These are phyloP conservation scores for Octodonta nipae DNA, from an alignment of 2,888 invertebrate genomes.

Conservation along the genomic window DNA sequence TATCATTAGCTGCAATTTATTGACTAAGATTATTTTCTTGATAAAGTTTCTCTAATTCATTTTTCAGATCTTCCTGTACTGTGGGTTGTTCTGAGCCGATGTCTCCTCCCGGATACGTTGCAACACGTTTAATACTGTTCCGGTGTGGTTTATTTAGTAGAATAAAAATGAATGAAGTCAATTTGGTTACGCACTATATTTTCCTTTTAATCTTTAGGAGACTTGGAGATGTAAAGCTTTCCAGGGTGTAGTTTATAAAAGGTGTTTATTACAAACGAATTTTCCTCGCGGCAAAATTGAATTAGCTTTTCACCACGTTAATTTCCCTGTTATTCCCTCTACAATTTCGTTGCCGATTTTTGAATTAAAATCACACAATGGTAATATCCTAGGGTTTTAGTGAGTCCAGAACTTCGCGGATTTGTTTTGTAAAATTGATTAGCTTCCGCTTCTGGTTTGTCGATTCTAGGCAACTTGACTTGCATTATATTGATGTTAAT, in stretches of 20 bases:
- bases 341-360: neutral
- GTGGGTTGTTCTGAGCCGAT: neutral
- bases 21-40: neutral
- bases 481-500: neutral
- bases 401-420: no score
- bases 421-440: no score
- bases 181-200: neutral
- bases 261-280: neutral
- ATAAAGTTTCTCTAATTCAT: neutral
- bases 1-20: neutral
- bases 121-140: no score
- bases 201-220: neutral
- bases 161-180: neutral
- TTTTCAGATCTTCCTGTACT: neutral
- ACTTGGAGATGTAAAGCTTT: neutral
- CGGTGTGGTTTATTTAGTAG: neutral
- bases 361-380: no score
- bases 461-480: neutral
- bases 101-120: no score
- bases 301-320: neutral
- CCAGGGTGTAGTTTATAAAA: no score
- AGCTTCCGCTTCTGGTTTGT: no score
- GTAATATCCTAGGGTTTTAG: no score
- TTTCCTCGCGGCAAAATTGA: neutral
- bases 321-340: neutral